Evolutionary conservation across 2,888 invertebrate species (phyloP), one percentile per base, ranked within the genome.

Genomic region (Drosophila acutilabella): DNA sequence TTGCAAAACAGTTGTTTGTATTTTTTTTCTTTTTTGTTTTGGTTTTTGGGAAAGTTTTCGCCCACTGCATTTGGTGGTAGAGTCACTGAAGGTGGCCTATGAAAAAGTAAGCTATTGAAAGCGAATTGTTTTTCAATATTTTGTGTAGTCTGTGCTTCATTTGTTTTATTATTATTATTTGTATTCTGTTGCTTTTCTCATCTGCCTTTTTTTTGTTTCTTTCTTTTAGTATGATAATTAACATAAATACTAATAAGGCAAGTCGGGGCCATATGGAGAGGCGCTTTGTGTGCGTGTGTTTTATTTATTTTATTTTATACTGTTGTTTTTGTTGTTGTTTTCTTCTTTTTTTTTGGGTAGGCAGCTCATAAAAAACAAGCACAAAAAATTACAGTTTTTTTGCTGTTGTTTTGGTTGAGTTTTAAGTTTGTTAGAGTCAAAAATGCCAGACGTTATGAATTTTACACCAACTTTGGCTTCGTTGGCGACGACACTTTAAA

Each of bases 201-300:
- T 30, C 48, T 2, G 51, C 57, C 2, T 36, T 33, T 13, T 64
- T 51, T 60, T 51, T 60, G 33, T 13, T 64, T 58, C 61, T 18
- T 41, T 20, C 30, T 13, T 51, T 68, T 77, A 83, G 79, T 86
- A 77, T 71, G 75, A 75, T 66, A 78, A 87, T 83, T 83, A 84
- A 83, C 81, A 80, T 74, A 80, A 78, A 81, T 80, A 81, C 83
- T 71, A 74, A 87, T 80, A 83, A 70, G 83, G 83, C 80, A 69
- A 57, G 70, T 47, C 69, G 62, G 64, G 40, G 33, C 84, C 87
- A 83, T 71, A 81, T 74, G 62, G 26, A 74, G 77, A 61, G 44
- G 56, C 30, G 77, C 59, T 65, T 62, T 54, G 62, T 50, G 68
- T 71, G 77, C 64, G 69, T 74, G 59, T 52, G 65, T 65, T 54